A percentile compares a stretch with the other conserved stretches of the same genome.
Conservation (phyloP, 2,113 vertebrate species). For the Tautogolabrus adspersus region DNA sequence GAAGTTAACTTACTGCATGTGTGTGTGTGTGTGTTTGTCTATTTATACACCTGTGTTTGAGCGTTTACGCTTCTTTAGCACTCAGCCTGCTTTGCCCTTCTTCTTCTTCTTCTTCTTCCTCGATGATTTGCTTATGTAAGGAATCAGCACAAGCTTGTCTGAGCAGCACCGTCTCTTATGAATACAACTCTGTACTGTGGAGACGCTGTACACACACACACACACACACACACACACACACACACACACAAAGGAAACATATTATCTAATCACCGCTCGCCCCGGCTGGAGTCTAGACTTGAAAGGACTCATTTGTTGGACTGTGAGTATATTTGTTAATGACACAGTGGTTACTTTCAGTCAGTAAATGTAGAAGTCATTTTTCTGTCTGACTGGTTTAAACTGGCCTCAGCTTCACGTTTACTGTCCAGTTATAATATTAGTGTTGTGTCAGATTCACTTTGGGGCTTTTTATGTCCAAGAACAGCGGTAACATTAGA, state of each 20-base stretch:
- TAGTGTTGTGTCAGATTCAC: background rate
- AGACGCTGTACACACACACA: constrained; percentile 4
- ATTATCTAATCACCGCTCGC: constrained; percentile 61
- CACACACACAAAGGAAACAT: constrained; percentile 32
- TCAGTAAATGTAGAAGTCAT: background rate
- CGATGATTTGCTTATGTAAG: constrained; percentile 66
- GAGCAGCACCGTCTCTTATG: constrained; percentile 50
- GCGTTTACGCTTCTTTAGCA: constrained; percentile 42
- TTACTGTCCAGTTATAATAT: background rate
- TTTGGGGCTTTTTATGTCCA: background rate
- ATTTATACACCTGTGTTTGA: background rate
- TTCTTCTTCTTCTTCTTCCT: constrained; percentile 30
- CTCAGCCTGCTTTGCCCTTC: constrained; percentile 17
- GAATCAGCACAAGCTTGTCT: constrained; percentile 53
- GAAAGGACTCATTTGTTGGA: constrained; percentile 35
- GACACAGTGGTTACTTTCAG: background rate
- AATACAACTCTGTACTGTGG: constrained; percentile 51
- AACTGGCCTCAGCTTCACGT: background rate
- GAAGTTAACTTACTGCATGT: constrained; percentile 23
- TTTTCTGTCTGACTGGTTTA: background rate
- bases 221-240: constrained; percentile 25
- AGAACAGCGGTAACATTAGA: background rate
- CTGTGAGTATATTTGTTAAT: constrained; percentile 1
- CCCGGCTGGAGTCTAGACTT: constrained; percentile 33
- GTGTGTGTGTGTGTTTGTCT: constrained; percentile 13